A percentile compares a stretch with the other conserved stretches of the same genome.
phyloP scores from a whole-genome alignment of 2,888 invertebrate genomes.

The Diarsia dahlii region DNA sequence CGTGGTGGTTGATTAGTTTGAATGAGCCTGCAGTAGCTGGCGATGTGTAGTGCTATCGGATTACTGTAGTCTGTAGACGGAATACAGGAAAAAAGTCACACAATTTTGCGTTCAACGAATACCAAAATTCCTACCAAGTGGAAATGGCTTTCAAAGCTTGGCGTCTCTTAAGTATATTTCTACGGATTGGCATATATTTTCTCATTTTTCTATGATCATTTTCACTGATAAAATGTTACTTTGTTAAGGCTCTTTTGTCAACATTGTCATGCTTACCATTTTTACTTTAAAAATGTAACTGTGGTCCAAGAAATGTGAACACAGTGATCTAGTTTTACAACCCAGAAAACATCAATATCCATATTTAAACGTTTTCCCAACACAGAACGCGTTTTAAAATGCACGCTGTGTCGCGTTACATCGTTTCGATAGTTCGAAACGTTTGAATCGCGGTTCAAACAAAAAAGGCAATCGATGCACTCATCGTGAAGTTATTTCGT shows the following conservation, averaged over 20 bases:
- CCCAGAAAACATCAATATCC: neutral
- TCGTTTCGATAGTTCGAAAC: slow-evolving; percentile 31
- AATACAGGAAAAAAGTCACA: neutral
- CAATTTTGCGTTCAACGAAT: neutral
- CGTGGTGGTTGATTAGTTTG: slow-evolving; percentile 8
- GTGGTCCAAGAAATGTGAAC: neutral
- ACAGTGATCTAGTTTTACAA: neutral
- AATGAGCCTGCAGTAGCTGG: neutral
- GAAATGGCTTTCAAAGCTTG: neutral
- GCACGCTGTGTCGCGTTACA: slow-evolving; percentile 23
- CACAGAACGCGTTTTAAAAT: slow-evolving; percentile 26
- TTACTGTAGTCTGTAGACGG: neutral
- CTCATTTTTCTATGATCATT: neutral
- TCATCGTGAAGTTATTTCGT: slow-evolving; percentile 54
- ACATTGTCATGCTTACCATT: neutral
- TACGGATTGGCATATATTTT: neutral
- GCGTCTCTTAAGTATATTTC: too few species aligned
- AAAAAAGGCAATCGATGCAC: slow-evolving; percentile 50
- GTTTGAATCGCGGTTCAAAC: slow-evolving; percentile 26
- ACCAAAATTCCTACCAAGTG: neutral
- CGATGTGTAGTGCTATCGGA: neutral
- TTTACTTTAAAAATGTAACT: neutral
- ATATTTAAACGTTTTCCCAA: slow-evolving; percentile 6
- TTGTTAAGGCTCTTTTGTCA: neutral
- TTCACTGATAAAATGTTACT: neutral